A percentile compares a stretch with the other conserved stretches of the same genome.
Evolutionary conservation across 2,113 vertebrate species (phyloP).

Genomic region (Galeopterus variegatus): DNA sequence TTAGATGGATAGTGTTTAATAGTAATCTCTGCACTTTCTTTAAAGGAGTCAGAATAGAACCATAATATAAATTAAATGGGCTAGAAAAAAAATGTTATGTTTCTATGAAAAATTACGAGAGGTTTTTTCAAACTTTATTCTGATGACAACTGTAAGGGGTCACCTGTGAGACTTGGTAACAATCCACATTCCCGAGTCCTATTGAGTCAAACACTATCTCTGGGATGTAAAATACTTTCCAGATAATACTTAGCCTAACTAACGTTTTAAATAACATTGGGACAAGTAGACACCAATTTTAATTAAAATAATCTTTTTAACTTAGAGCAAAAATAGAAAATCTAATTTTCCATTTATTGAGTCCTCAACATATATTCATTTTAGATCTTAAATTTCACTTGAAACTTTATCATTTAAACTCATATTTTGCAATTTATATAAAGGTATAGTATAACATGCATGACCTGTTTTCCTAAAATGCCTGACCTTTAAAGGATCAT

Average conservation of each 20-base stretch:
- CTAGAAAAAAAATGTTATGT: not conserved
- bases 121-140: not conserved
- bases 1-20: not conserved
- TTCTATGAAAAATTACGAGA: not conserved
- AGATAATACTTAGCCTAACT: not conserved
- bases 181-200: not conserved
- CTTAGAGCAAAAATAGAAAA: not conserved
- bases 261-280: not conserved
- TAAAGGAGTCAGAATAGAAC: not conserved
- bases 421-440: not conserved
- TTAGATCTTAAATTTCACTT: not conserved
- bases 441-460: not conserved
- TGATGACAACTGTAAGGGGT: not conserved
- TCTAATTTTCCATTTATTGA: not conserved
- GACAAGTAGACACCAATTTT: not conserved
- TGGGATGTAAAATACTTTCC: not conserved
- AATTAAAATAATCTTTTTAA: not conserved
- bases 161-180: not conserved
- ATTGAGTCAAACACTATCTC: not conserved
- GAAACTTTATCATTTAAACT: not conserved
- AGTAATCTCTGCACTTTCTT: not conserved
- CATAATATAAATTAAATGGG: not conserved
- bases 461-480: not conserved
- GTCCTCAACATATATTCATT: not conserved
- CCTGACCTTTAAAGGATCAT: not conserved